These are phyloP conservation scores for Meganola albula DNA, from an alignment of 2,888 invertebrate genomes.

Conservation along the genomic window DNA sequence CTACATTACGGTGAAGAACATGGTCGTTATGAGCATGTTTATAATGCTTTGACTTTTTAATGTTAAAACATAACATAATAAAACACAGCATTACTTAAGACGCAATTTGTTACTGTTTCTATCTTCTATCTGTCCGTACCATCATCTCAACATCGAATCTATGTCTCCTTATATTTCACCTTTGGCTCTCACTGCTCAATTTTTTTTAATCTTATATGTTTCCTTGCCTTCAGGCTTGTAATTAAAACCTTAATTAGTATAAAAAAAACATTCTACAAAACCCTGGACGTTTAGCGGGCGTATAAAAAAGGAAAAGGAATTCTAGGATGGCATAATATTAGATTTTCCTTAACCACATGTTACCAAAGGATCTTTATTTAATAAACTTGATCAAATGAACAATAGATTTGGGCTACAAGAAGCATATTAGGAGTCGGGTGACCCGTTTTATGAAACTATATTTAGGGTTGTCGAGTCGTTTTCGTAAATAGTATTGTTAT, in stretches of 20 bases:
- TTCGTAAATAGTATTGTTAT: no score
- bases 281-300: constrained; percentile 19
- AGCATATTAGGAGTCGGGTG: constrained; percentile 35
- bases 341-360: constrained; percentile 36
- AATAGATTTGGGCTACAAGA: constrained; percentile 50
- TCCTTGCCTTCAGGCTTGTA: background rate
- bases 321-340: constrained; percentile 24
- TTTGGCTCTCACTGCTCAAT: no score
- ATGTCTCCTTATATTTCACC: no score
- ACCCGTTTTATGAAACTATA: constrained; percentile 19
- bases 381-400: constrained; percentile 59
- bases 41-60: no score
- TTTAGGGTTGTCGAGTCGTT: constrained; percentile 23
- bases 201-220: no score
- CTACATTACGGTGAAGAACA: no score
- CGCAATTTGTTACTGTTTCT: no score
- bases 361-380: constrained; percentile 42
- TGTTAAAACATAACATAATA: no score
- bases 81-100: no score
- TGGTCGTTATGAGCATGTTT: no score
- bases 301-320: constrained; percentile 19
- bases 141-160: no score
- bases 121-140: no score
- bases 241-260: background rate
- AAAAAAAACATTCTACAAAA: constrained; percentile 7